phyloP scores from a whole-genome alignment of 2,888 invertebrate genomes.

The Geophilus truncorum region DNA sequence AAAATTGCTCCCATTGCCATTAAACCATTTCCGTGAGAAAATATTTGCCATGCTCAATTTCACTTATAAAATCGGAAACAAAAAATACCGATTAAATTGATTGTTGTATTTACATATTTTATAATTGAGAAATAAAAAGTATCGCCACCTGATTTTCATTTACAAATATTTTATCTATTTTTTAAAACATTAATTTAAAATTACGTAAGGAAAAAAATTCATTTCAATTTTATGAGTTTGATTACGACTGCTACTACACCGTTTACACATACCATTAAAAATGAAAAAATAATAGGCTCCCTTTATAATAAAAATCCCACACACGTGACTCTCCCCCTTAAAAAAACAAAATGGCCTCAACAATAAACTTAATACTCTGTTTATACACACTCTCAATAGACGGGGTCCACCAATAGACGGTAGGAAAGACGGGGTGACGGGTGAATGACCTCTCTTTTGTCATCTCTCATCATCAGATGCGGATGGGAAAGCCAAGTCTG shows the following conservation, averaged over 20 bases:
- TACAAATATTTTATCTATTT: too few relatives aligned
- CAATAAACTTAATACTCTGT: slow-evolving; percentile 16
- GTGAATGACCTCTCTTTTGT: slow-evolving; percentile 7
- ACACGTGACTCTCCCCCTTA: slow-evolving; percentile 15
- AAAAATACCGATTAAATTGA: background rate
- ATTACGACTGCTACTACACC: background rate
- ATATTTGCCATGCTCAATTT: background rate
- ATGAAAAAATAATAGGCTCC: background rate
- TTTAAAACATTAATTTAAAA: too few relatives aligned
- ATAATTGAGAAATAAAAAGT: too few relatives aligned
- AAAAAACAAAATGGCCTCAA: background rate
- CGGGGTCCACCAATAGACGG: slow-evolving; percentile 11
- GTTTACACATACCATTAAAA: background rate
- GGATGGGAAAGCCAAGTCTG: slow-evolving; percentile 16
- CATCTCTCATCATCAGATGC: slow-evolving; percentile 16
- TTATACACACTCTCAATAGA: slow-evolving; percentile 14
- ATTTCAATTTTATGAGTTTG: background rate
- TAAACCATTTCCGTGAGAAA: background rate
- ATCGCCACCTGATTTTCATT: too few relatives aligned
- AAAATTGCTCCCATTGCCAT: background rate
- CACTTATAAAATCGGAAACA: background rate
- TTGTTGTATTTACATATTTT: too few relatives aligned
- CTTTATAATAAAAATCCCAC: background rate
- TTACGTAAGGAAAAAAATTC: too few relatives aligned
- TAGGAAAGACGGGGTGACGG: slow-evolving; percentile 12